Base-by-base conservation (phyloP, 2,797 vertebrate genomes). In the Lepus oiostolus region DNA sequence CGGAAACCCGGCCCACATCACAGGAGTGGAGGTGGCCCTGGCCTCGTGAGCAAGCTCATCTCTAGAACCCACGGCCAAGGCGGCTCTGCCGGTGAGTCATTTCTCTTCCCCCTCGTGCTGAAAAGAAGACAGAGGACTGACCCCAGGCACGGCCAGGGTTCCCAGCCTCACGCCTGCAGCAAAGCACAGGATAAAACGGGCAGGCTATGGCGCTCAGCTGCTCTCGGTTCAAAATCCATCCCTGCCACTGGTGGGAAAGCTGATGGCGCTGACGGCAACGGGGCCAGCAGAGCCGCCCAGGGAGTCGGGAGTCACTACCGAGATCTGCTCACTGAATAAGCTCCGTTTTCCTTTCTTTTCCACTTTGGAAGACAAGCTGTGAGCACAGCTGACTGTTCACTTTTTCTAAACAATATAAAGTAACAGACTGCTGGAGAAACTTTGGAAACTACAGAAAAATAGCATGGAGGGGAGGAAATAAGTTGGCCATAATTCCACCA, bases 1-100 rank as follows among this genome's bases (percentile, higher is more conserved):
- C 83, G 83, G 97, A 96, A 97, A 88, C 87, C 74, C 13, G 30
- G 84, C 85, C 92, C 96, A 96, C 96, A 96, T 95, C 92, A 97
- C 65, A 93, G 47, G 54, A 32, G 35, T 7, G 72, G 94, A 93
- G 77, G 42, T 60, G 88, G 91, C 52, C 35, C 26, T 47, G 32
- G 35, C 54, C 35, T 14, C 19, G 7, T 2, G 52, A 75, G 67
- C 74, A 26, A 47, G 58, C 82, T 89, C 62, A 7, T 47, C 35
- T 84, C 65, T 58, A 42, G 60, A 60, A 62, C 74, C 26, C 47
- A 63, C 32, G 0, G 28, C 68, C 22, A 28, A 17, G 24, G 47
- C 65, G 3, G 28, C 70, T 82, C 74, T 16, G 30, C 21, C 0
- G 96, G 97, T 97, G 90, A 97, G 96, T 96, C 82, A 32, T n/a